phyloP scores from a whole-genome alignment of 2,888 invertebrate genomes.

The Drosophila setosimentum region DNA sequence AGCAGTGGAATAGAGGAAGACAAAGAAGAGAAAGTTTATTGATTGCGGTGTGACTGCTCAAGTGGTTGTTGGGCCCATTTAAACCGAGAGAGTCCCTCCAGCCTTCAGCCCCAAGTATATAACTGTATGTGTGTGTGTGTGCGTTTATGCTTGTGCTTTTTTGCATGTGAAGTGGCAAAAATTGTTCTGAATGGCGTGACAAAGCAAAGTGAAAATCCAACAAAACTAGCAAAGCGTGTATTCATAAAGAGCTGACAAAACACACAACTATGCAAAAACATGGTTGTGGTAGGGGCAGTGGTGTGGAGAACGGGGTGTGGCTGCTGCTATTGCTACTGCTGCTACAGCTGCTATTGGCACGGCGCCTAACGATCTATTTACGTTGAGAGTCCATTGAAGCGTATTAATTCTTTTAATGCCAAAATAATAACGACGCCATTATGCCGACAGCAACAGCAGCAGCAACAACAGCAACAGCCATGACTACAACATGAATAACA shows the following conservation, averaged over 20 bases:
- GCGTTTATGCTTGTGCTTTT: constrained; percentile 21
- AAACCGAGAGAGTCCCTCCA: constrained; percentile 12
- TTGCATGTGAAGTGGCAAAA: constrained; percentile 67
- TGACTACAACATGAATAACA: constrained; percentile 1
- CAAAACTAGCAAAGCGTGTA: constrained; percentile 59
- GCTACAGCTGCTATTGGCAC: constrained; percentile 49
- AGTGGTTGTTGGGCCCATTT: constrained; percentile 36
- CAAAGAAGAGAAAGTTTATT: constrained; percentile 13
- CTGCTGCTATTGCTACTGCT: neutral
- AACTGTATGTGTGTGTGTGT: constrained; percentile 1
- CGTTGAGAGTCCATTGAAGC: constrained; percentile 78
- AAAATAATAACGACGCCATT: constrained; percentile 81
- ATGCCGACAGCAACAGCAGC: constrained; percentile 63
- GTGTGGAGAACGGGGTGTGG: neutral
- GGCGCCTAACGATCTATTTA: constrained; percentile 78
- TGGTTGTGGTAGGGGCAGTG: neutral
- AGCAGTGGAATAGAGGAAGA: neutral
- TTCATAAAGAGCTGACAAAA: constrained; percentile 50
- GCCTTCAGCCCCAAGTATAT: constrained; percentile 13
- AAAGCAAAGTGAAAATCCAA: constrained; percentile 69
- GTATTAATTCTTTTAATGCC: constrained; percentile 81
- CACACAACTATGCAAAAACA: constrained; percentile 2
- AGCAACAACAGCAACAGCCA: constrained; percentile 19
- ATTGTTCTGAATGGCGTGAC: constrained; percentile 74
- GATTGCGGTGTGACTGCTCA: constrained; percentile 30